A percentile compares a stretch with the other conserved stretches of the same genome.
Evolutionary conservation across 2,888 invertebrate genomes (phyloP).

Genomic region (Drosophila histrio): DNA sequence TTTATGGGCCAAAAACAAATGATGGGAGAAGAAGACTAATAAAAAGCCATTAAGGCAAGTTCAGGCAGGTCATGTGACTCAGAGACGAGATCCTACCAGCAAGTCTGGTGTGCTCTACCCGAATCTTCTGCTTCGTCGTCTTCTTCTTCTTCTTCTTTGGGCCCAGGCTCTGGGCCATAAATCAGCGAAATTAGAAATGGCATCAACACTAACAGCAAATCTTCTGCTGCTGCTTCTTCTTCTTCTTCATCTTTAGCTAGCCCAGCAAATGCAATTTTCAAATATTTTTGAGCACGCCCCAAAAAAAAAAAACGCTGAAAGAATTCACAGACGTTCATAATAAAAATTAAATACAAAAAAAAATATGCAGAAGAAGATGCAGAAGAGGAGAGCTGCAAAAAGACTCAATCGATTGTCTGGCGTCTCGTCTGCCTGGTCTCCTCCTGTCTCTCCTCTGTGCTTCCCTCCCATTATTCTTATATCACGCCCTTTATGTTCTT

Average conservation of each 20-base stretch:
- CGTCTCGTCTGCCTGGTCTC: constrained; percentile 18
- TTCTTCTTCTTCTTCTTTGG: neutral
- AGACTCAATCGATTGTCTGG: constrained; percentile 38
- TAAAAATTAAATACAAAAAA: neutral
- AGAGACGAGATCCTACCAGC: constrained; percentile 32
- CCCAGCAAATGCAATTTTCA: constrained; percentile 54
- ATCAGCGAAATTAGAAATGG: constrained; percentile 73
- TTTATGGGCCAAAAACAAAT: constrained; percentile 3
- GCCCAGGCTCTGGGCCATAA: constrained; percentile 48
- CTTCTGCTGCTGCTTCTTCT: constrained; percentile 5
- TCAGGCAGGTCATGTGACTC: constrained; percentile 79
- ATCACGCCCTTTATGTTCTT: constrained; percentile 10
- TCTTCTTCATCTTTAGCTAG: neutral
- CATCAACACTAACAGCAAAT: constrained; percentile 55
- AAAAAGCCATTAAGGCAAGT: constrained; percentile 74
- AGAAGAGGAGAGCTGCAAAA: neutral
- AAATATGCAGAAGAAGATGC: neutral
- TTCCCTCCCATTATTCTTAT: neutral
- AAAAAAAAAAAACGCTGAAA: neutral
- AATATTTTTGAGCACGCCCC: constrained; percentile 46
- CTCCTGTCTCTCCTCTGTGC: neutral
- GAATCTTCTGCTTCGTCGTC: neutral
- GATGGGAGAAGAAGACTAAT: constrained; percentile 34
- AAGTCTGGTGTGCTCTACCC: constrained; percentile 17
- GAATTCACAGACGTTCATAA: constrained; percentile 16